Conservation (phyloP, 2,888 invertebrate species). For the Muscina levida region DNA sequence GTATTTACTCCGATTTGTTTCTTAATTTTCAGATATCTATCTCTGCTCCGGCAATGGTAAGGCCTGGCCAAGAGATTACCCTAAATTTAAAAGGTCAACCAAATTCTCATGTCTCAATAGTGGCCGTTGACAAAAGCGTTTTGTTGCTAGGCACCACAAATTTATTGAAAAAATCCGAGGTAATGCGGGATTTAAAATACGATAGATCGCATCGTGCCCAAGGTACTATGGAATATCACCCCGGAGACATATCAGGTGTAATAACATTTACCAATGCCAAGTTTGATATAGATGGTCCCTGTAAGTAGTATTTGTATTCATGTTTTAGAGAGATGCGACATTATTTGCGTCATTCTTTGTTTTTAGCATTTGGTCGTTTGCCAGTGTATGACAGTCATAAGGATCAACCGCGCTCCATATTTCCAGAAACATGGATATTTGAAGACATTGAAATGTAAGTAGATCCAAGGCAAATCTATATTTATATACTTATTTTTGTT, state of each 20-base stretch:
- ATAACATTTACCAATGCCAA: neutral
- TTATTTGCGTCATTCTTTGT: too few species aligned
- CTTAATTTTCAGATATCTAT: constrained; percentile 15
- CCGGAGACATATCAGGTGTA: neutral
- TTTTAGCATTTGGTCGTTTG: too few species aligned
- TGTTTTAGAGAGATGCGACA: too few species aligned
- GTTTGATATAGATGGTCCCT: too few species aligned
- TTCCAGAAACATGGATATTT: constrained; percentile 36
- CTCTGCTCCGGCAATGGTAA: neutral
- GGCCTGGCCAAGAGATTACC: constrained; percentile 18
- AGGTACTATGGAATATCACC: neutral
- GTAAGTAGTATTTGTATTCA: too few species aligned
- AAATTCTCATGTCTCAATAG: constrained; percentile 3
- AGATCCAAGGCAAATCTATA: neutral
- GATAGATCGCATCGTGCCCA: neutral
- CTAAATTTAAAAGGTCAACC: constrained; percentile 4
- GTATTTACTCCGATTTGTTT: too few species aligned
- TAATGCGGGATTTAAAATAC: neutral
- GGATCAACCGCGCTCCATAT: neutral
- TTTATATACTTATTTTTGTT: too few species aligned
- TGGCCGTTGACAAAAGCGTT: constrained; percentile 14
- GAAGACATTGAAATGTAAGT: constrained; percentile 49
- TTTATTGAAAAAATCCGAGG: neutral
- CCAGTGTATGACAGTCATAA: too few species aligned
- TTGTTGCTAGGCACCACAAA: neutral